Evolutionary conservation across 2,797 vertebrate genomes (phyloP).

Genomic region (Telmatherina bonti): DNA sequence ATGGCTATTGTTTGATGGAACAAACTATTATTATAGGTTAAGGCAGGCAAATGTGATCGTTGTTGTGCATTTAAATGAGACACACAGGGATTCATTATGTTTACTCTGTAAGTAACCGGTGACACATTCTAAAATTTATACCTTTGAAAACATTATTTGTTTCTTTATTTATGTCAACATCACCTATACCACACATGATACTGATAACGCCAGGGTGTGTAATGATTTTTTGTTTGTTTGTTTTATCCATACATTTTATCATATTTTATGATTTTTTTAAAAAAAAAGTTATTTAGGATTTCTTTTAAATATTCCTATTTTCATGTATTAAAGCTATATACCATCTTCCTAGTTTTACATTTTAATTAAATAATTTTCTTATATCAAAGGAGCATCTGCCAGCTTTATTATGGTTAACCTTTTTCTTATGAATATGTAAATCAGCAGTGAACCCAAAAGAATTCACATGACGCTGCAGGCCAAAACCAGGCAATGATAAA

Average conservation of each 20-base stretch:
- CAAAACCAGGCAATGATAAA: conserved; percentile 61
- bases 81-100: background rate
- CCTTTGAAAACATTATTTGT: background rate
- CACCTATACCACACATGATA: background rate
- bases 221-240: background rate
- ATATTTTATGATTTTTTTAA: conserved; percentile 30
- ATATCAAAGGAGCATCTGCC: conserved; percentile 69
- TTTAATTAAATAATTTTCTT: conserved; percentile 69
- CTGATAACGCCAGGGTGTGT: background rate
- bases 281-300: conserved; percentile 20
- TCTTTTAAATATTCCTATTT: conserved; percentile 39
- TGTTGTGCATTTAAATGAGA: conserved; percentile 1
- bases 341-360: conserved; percentile 52
- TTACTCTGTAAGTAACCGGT: background rate
- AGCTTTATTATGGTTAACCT: conserved; percentile 60
- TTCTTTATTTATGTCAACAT: background rate
- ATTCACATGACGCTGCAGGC: conserved; percentile 57
- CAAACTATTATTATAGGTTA: background rate
- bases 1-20: background rate
- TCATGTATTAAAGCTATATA: conserved; percentile 40
- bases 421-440: conserved; percentile 73
- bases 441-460: conserved; percentile 60
- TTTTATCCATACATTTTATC: conserved; percentile 7
- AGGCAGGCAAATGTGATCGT: background rate
- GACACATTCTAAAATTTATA: background rate